Conservation (phyloP, 2,888 invertebrate species). For the Xestia xanthographa region DNA sequence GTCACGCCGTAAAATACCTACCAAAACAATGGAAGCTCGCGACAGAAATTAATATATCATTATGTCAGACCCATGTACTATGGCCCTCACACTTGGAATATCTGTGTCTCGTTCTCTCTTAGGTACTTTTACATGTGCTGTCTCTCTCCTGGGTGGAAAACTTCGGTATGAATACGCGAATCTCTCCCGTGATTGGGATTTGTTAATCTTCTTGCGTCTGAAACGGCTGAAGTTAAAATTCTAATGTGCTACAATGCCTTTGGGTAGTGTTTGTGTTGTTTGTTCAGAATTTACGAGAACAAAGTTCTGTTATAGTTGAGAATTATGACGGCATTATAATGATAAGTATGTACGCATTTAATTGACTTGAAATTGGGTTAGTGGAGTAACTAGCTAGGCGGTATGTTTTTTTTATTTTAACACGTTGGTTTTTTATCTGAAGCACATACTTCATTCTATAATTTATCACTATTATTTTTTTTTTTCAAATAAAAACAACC, state of each 20-base stretch:
- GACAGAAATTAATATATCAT: slow-evolving; percentile 91
- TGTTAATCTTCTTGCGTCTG: slow-evolving; percentile 84
- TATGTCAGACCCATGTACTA: slow-evolving; percentile 88
- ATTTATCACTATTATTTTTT: too few relatives aligned
- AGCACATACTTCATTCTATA: too few relatives aligned
- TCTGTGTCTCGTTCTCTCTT: slow-evolving; percentile 69
- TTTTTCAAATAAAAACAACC: too few relatives aligned
- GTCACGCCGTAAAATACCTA: slow-evolving; percentile 89
- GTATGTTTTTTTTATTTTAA: neutral
- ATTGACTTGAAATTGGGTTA: slow-evolving; percentile 28
- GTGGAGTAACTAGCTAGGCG: neutral
- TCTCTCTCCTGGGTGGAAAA: slow-evolving; percentile 82
- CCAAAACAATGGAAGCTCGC: slow-evolving; percentile 88
- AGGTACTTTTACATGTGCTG: slow-evolving; percentile 34
- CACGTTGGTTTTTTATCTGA: too few relatives aligned
- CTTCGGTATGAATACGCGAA: slow-evolving; percentile 85
- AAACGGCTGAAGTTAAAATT: slow-evolving; percentile 86
- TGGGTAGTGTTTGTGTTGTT: slow-evolving; percentile 78
- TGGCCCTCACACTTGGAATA: slow-evolving; percentile 74
- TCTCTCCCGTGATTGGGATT: slow-evolving; percentile 88
- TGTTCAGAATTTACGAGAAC: slow-evolving; percentile 61
- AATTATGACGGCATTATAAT: slow-evolving; percentile 60
- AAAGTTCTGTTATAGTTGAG: slow-evolving; percentile 60
- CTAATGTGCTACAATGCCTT: slow-evolving; percentile 83
- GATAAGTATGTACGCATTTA: slow-evolving; percentile 36